Evolutionary conservation across 2,113 vertebrate species (phyloP), one percentile per base, ranked within the genome.

Genomic region (Bolborhynchus lineola): DNA sequence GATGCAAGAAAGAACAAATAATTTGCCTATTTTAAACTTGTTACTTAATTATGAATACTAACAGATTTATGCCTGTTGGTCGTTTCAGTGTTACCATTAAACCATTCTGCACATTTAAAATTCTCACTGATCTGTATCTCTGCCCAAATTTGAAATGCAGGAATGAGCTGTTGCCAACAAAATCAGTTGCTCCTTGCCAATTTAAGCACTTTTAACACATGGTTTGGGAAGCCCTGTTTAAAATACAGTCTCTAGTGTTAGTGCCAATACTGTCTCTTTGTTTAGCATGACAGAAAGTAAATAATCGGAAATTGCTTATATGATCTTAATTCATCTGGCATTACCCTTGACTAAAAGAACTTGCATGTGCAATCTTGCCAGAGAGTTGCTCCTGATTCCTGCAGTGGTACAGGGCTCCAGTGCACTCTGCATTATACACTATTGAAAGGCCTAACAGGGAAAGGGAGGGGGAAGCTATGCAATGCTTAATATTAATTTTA

Each of bases 381-480:
- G 15, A 72, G 44, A 71, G 50, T 49, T 24, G n/a, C 49, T 53
- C 49, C 39, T 60, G 41, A 15, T 39, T 80, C 46, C 59, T 88
- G 53, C 49, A 50, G 25, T 23, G 16, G 41, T 33, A 44, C 8
- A 37, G 59, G 62, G 65, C 39, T 60, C 23, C 35, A 78, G 33
- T 21, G 15, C 65, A 47, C 44, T 10, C 7, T 4, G 47, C 1
- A 3, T 63, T 67, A 42, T 5, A 14, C 0, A 0, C 29, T 44
- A 67, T 16, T 59, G 49, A 77, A 88, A 82, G 35, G 9, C 21
- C 33, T 64, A 25, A 57, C 9, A 89, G 67, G 31, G 41, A 70
- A 72, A 72, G 6, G 31, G 31, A 35, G 14, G 11, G 7, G 10
- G 33, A 78, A 72, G 25, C 63, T 78, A 29, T 68, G 29, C 25